Evolutionary conservation across 1,140 invertebrate genomes (phyloP).

Genomic region (Eurytemora carolleeae): DNA sequence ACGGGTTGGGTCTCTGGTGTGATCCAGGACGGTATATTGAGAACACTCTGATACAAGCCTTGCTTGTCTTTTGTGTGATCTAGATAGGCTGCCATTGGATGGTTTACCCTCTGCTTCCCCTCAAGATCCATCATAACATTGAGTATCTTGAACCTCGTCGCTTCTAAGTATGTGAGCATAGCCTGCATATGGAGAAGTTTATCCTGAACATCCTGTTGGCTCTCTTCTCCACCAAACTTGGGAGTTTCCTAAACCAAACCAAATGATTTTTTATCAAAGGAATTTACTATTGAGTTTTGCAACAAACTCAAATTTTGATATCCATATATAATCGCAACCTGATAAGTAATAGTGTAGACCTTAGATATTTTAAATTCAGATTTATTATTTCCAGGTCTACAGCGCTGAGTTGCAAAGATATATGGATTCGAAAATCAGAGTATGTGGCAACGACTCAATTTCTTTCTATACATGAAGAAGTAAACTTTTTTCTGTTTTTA

Average conservation of each 20-base stretch:
- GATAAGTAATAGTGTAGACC: no score
- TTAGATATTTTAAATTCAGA: no score
- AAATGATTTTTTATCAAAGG: no score
- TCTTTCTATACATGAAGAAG: no score
- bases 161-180: conserved; percentile 77
- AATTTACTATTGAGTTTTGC: no score
- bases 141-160: conserved; percentile 22
- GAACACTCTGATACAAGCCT: neutral
- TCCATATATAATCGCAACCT: no score
- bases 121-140: conserved; percentile 5
- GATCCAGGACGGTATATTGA: conserved; percentile 8
- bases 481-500: no score
- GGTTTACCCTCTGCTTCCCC: neutral
- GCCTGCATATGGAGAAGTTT: conserved; percentile 72
- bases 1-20: conserved; percentile 1
- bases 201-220: conserved; percentile 72
- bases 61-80: conserved; percentile 11
- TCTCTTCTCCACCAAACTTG: conserved; percentile 65
- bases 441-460: no score
- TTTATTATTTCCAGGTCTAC: no score
- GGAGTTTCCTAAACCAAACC: conserved; percentile 39
- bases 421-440: no score
- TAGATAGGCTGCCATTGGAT: conserved; percentile 10
- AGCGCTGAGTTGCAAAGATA: no score
- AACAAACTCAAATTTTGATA: no score